Conservation (phyloP, 2,113 vertebrate species). For the Microcebus ravelobensis region DNA sequence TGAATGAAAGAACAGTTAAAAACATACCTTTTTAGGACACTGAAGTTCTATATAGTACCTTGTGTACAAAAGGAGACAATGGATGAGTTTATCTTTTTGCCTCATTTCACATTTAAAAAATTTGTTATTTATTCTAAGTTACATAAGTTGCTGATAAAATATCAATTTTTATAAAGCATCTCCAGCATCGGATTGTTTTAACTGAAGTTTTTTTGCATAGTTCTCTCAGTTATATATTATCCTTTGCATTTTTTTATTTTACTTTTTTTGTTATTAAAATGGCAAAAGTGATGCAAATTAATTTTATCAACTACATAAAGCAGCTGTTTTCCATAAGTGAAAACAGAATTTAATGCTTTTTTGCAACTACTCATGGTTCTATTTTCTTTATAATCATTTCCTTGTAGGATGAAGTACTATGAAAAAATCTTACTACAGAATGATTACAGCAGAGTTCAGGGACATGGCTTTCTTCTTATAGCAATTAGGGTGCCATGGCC, state of each 20-base stretch:
- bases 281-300: neutral
- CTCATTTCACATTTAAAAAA: neutral
- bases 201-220: neutral
- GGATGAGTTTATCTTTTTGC: neutral
- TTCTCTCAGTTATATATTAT: neutral
- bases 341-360: conserved; percentile 1
- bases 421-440: neutral
- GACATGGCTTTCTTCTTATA: neutral
- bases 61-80: neutral
- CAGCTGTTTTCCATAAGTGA: neutral
- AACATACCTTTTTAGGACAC: neutral
- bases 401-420: neutral
- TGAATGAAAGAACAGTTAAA: neutral
- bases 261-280: conserved; percentile 22
- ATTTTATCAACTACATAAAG: neutral
- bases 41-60: neutral
- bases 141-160: neutral
- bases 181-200: neutral
- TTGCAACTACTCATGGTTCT: neutral
- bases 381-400: neutral
- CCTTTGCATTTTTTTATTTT: neutral
- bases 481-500: neutral
- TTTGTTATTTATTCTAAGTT: neutral
- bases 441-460: neutral
- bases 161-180: neutral